Conservation (phyloP, 2,113 vertebrate genomes). For the Spea bombifrons region DNA sequence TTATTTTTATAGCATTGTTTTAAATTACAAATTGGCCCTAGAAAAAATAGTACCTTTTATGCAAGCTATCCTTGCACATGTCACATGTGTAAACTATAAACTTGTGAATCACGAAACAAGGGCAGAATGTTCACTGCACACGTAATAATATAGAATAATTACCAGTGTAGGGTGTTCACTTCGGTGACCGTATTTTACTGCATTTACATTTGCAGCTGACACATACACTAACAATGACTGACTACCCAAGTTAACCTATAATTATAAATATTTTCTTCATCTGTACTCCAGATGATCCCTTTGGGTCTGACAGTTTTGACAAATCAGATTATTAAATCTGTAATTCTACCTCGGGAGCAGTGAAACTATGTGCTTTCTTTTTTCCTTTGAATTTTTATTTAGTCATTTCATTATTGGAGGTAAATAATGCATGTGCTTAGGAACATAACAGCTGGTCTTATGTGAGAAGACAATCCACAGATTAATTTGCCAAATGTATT, state of each 20-base stretch:
- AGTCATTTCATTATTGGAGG: constrained; percentile 62
- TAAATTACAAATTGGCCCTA: no score
- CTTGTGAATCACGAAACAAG: neutral
- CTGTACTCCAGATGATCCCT: constrained; percentile 73
- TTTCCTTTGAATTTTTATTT: constrained; percentile 55
- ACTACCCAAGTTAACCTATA: constrained; percentile 67
- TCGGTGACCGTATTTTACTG: neutral
- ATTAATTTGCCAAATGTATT: constrained; percentile 63
- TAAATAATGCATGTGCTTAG: constrained; percentile 60
- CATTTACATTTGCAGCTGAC: constrained; percentile 3
- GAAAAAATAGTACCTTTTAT: no score
- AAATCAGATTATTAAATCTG: constrained; percentile 76
- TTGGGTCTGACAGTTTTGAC: constrained; percentile 70
- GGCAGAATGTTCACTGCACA: neutral
- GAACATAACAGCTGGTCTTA: constrained; percentile 60
- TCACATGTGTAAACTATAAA: neutral
- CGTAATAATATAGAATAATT: neutral
- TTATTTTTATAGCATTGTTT: no score
- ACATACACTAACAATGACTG: constrained; percentile 64
- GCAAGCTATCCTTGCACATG: neutral
- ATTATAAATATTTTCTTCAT: constrained; percentile 71
- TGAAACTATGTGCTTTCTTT: constrained; percentile 44
- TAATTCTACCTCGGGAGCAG: constrained; percentile 65
- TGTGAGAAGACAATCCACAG: constrained; percentile 65
- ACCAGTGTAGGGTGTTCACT: neutral